phyloP scores from a whole-genome alignment of 2,113 vertebrate genomes.

The Percopsis transmontana region DNA sequence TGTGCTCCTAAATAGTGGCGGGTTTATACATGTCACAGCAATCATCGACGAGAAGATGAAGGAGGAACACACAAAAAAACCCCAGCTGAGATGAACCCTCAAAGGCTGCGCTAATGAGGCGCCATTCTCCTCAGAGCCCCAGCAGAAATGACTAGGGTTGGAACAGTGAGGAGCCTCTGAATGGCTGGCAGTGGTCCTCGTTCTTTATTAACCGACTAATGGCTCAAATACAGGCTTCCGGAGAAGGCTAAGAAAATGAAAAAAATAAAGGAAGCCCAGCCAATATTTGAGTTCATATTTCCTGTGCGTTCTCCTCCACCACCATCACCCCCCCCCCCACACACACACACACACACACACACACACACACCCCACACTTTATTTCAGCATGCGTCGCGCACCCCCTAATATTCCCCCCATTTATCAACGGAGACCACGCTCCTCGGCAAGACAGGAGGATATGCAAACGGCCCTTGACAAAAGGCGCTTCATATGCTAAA shows the following conservation, averaged over 20 bases:
- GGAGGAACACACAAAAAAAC: neutral
- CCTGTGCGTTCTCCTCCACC: neutral
- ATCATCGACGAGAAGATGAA: slow-evolving; percentile 21
- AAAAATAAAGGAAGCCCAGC: neutral
- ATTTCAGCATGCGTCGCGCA: slow-evolving; percentile 23
- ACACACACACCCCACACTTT: too few relatives aligned
- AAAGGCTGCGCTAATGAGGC: slow-evolving; percentile 51
- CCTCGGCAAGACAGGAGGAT: slow-evolving; percentile 59
- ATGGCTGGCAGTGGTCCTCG: slow-evolving; percentile 8
- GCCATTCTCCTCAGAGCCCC: slow-evolving; percentile 29
- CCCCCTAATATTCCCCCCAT: slow-evolving; percentile 31
- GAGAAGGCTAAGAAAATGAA: slow-evolving; percentile 18
- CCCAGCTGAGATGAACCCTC: slow-evolving; percentile 20
- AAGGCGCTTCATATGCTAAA: slow-evolving; percentile 70
- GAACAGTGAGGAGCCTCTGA: slow-evolving; percentile 15
- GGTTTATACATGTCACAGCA: slow-evolving; percentile 18
- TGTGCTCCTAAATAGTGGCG: slow-evolving; percentile 24
- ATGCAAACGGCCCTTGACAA: slow-evolving; percentile 69
- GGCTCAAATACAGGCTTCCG: slow-evolving; percentile 8
- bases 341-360: too few relatives aligned
- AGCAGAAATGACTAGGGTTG: slow-evolving; percentile 28
- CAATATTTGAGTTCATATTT: slow-evolving; percentile 12
- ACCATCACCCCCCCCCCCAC: neutral
- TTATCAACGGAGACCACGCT: slow-evolving; percentile 35
- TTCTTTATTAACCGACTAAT: slow-evolving; percentile 27